phyloP scores from a whole-genome alignment of 2,888 invertebrate genomes.

The Drosophila koepferae region DNA sequence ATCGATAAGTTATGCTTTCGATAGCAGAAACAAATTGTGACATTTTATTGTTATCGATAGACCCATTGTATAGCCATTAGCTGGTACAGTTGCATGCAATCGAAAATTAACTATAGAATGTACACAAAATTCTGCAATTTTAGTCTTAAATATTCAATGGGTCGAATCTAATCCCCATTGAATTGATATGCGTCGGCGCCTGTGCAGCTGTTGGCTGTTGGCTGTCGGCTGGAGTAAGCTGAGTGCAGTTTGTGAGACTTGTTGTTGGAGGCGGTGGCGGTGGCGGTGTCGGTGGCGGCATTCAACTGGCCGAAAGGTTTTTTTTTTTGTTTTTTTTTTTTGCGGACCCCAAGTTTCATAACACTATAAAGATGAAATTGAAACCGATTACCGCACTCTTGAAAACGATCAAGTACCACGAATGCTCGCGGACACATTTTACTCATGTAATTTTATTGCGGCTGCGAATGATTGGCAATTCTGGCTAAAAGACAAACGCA shows the following conservation, averaged over 20 bases:
- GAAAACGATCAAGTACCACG: constrained; percentile 80
- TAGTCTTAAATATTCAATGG: neutral
- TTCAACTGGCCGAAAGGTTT: constrained; percentile 44
- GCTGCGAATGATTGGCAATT: constrained; percentile 81
- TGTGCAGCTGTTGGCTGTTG: constrained; percentile 14
- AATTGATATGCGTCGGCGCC: constrained; percentile 31
- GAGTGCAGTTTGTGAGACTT: constrained; percentile 28
- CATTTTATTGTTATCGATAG: too few species aligned
- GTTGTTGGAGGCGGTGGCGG: constrained; percentile 45
- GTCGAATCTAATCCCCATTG: constrained; percentile 19
- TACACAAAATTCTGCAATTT: too few species aligned
- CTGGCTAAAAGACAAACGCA: constrained; percentile 77
- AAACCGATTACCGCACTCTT: constrained; percentile 83
- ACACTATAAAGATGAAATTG: constrained; percentile 82
- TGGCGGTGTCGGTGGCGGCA: constrained; percentile 17
- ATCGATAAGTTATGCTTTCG: neutral
- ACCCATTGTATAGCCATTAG: too few species aligned
- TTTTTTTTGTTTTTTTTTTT: too few species aligned
- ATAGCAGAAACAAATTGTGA: too few species aligned
- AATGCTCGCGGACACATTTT: constrained; percentile 82
- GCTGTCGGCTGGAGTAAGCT: constrained; percentile 14
- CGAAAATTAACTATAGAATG: too few species aligned
- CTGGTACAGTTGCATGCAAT: too few species aligned
- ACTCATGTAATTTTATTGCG: constrained; percentile 82
- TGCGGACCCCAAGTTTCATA: constrained; percentile 72